Conservation (phyloP, 2,113 vertebrate genomes). For the Cephalophus harveyi region DNA sequence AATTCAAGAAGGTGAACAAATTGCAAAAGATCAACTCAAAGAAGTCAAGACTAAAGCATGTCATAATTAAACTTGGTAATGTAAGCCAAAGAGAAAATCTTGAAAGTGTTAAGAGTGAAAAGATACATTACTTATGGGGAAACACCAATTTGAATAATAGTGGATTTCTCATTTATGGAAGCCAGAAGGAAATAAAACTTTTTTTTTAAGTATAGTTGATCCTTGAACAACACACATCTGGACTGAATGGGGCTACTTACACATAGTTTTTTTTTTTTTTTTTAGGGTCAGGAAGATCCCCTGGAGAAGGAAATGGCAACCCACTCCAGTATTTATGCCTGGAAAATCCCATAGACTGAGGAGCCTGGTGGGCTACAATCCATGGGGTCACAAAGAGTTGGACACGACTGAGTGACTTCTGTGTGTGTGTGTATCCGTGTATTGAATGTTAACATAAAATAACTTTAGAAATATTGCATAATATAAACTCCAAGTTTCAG, state of each 20-base stretch:
- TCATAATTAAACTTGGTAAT: background rate
- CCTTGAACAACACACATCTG: no score
- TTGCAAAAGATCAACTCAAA: background rate
- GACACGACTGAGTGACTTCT: fast-evolving
- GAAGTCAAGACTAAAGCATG: background rate
- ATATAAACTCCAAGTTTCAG: background rate
- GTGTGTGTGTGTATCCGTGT: no score
- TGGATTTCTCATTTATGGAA: background rate
- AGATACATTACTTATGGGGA: background rate
- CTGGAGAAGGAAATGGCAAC: no score
- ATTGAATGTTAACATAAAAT: background rate
- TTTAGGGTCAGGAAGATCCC: no score
- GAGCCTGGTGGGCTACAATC: no score
- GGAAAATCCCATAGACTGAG: no score
- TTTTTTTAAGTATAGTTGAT: no score
- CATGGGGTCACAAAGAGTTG: no score
- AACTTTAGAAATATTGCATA: background rate
- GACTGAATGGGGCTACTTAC: no score
- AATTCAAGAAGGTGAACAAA: background rate
- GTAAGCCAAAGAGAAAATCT: background rate
- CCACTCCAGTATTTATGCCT: no score
- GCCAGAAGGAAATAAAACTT: background rate
- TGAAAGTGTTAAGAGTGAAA: background rate
- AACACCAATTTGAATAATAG: background rate
- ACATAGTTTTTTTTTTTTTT: no score